phyloP scores from a whole-genome alignment of 2,113 vertebrate species.

The Nycticorax nycticorax region DNA sequence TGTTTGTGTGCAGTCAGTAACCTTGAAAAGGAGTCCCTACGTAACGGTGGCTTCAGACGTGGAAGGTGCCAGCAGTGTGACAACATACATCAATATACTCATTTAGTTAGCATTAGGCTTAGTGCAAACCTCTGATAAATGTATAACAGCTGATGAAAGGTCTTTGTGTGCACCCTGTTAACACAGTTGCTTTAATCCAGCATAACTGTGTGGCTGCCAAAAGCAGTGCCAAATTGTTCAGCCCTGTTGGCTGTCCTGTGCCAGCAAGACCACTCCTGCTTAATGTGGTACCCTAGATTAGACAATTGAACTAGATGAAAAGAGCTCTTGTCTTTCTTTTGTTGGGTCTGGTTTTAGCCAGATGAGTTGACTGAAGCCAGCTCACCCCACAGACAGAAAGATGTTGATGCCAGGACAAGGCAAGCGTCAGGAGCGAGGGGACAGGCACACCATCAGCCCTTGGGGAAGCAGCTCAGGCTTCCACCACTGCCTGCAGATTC shows the following conservation, averaged over 20 bases:
- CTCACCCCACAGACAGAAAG: not conserved
- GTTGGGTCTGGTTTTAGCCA: not conserved
- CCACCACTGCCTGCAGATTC: not conserved
- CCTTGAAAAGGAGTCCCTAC: not conserved
- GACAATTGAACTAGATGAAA: not conserved
- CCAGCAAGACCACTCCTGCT: not conserved
- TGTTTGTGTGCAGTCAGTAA: not conserved
- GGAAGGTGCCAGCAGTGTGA: not conserved
- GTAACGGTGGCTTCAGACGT: not conserved
- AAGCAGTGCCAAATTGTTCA: not conserved
- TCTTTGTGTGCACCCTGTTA: not conserved
- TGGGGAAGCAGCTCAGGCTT: not conserved
- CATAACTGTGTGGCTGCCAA: not conserved
- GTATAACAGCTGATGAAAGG: not conserved
- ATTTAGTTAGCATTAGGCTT: not conserved
- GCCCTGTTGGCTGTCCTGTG: fast-evolving
- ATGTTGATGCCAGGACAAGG: not conserved
- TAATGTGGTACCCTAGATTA: not conserved
- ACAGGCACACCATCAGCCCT: not conserved
- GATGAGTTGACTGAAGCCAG: not conserved
- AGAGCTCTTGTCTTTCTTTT: not conserved
- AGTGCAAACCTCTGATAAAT: not conserved
- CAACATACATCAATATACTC: not conserved
- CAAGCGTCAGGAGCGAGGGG: not conserved
- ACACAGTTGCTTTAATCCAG: not conserved